Evolutionary conservation across 2,113 vertebrate genomes (phyloP).

Genomic region (Antechinus stuartii): DNA sequence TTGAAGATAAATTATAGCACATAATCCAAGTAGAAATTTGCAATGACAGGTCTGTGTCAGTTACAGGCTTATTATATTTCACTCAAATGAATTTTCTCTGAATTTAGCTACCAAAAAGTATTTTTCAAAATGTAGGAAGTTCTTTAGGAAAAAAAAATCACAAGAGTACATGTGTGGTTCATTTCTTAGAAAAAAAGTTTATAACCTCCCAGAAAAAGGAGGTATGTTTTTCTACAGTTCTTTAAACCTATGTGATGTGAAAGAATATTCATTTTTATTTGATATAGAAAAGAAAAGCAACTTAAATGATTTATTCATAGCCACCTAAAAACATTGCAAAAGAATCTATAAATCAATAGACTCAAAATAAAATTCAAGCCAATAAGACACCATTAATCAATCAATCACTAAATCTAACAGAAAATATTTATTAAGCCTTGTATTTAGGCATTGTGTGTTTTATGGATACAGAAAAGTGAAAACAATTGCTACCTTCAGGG

Average conservation of each 20-base stretch:
- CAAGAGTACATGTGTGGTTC: background rate
- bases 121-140: conserved; percentile 23
- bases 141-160: background rate
- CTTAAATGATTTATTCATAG: background rate
- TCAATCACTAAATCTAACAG: background rate
- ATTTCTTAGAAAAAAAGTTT: background rate
- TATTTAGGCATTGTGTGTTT: background rate
- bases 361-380: background rate
- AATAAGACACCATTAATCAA: background rate
- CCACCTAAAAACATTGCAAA: background rate
- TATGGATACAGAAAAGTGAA: background rate
- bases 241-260: conserved; percentile 25
- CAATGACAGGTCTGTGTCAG: background rate
- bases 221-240: background rate
- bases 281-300: background rate
- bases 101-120: background rate
- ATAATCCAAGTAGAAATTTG: conserved; percentile 31
- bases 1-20: conserved; percentile 42
- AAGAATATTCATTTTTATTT: conserved; percentile 4
- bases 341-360: background rate
- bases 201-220: background rate
- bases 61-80: conserved; percentile 14
- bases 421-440: background rate
- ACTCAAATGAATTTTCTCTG: background rate
- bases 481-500: background rate